Percentiles rank a stretch among this genome's conserved stretches.
Evolutionary conservation across 2,888 invertebrate genomes (phyloP).

Genomic region (Agrotis clavis): DNA sequence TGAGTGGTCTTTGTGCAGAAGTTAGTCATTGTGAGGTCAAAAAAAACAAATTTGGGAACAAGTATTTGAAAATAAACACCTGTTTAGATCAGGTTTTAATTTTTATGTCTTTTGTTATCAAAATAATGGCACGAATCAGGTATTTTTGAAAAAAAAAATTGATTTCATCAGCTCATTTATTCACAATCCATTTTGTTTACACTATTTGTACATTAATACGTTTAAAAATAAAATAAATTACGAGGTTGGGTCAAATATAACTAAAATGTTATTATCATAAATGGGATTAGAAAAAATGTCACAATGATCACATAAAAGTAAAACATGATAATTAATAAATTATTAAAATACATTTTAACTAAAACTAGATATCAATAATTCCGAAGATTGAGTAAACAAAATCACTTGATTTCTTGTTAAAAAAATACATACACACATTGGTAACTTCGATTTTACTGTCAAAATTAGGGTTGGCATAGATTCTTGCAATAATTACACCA

Average conservation of each 20-base stretch:
- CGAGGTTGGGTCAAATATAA: slow-evolving; percentile 35
- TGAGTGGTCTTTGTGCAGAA: background rate
- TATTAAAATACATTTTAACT: slow-evolving; percentile 23
- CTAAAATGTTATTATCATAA: slow-evolving; percentile 35
- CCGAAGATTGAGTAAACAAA: slow-evolving; percentile 28
- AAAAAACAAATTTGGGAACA: background rate
- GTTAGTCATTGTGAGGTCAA: background rate
- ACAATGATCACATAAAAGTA: slow-evolving; percentile 38
- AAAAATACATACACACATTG: slow-evolving; percentile 4
- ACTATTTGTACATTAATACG: slow-evolving; percentile 65
- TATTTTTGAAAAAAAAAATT: background rate
- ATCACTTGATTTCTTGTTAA: slow-evolving; percentile 26
- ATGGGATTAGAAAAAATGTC: slow-evolving; percentile 18
- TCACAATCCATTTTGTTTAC: slow-evolving; percentile 70
- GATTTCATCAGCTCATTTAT: slow-evolving; percentile 67
- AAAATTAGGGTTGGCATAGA: slow-evolving; percentile 17
- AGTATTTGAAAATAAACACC: background rate
- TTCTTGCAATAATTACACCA: background rate
- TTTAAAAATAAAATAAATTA: slow-evolving; percentile 64
- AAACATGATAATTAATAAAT: slow-evolving; percentile 36
- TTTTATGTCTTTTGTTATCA: background rate
- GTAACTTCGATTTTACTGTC: slow-evolving; percentile 34
- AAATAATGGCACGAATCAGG: background rate
- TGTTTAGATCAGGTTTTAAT: background rate
- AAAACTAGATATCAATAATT: slow-evolving; percentile 47